phyloP scores from a whole-genome alignment of 2,888 invertebrate genomes.

The Chaetogeoica ovagalla region DNA sequence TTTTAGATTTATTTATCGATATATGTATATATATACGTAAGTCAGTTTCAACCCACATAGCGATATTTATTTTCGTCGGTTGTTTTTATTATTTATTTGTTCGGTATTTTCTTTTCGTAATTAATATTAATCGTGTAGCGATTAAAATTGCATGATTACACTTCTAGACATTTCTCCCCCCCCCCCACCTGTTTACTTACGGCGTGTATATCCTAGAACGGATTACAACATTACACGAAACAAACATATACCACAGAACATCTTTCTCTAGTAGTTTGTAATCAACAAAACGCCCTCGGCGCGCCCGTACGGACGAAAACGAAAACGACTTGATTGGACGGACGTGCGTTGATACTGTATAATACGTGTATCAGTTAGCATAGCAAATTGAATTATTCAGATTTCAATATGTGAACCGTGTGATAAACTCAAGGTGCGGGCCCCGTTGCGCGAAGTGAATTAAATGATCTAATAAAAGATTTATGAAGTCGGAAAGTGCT shows the following conservation, averaged over 20 bases:
- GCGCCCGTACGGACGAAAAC: too few species aligned
- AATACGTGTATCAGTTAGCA: background rate
- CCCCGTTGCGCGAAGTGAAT: slow-evolving; percentile 10
- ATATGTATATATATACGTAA: too few species aligned
- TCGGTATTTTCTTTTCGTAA: background rate
- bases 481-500: slow-evolving; percentile 7
- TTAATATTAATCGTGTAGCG: background rate
- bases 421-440: slow-evolving; percentile 1
- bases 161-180: too few species aligned
- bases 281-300: too few species aligned
- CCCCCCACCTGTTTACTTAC: too few species aligned
- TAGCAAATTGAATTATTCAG: slow-evolving; percentile 37
- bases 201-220: too few species aligned
- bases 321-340: background rate
- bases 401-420: background rate
- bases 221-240: too few species aligned
- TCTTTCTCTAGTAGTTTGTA: too few species aligned
- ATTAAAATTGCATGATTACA: background rate
- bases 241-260: too few species aligned
- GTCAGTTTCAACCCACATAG: background rate
- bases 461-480: slow-evolving; percentile 27
- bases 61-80: background rate
- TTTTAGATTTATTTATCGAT: background rate
- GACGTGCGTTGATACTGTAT: too few species aligned
- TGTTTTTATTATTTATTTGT: background rate